Evolutionary conservation across 2,797 vertebrate genomes (phyloP).

Genomic region (Oryzias sinensis): DNA sequence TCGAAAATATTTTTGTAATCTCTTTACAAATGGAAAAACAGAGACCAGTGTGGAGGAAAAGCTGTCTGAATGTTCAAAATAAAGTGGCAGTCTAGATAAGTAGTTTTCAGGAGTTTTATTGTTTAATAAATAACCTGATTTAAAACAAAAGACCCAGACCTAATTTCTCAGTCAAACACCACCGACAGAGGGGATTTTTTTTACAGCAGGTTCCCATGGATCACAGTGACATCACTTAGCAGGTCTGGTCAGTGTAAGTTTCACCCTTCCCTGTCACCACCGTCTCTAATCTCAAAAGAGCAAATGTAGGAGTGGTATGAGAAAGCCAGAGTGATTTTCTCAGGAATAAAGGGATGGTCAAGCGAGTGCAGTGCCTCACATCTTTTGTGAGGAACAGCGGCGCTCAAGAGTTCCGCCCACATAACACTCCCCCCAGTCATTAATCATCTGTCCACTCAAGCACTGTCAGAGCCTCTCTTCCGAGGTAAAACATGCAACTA

Average conservation of each 20-base stretch:
- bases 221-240: conserved; percentile 53
- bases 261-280: conserved; percentile 54
- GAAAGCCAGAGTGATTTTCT: conserved; percentile 40
- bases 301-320: conserved; percentile 46
- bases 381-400: conserved; percentile 58
- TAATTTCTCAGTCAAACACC: conserved; percentile 11
- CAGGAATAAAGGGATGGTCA: conserved; percentile 50
- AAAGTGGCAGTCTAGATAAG: no score
- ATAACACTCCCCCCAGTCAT: conserved; percentile 69
- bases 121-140: no score
- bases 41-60: no score
- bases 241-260: conserved; percentile 56
- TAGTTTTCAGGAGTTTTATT: no score
- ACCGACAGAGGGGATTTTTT: neutral
- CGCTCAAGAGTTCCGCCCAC: conserved; percentile 55
- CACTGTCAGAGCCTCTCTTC: conserved; percentile 57
- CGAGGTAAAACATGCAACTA: conserved; percentile 35
- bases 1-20: conserved; percentile 8
- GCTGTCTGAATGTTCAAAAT: no score
- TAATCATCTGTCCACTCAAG: conserved; percentile 74
- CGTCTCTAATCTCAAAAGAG: conserved; percentile 62
- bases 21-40: conserved; percentile 63
- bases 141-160: conserved; percentile 24
- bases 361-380: conserved; percentile 50
- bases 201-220: conserved; percentile 33